Percentiles rank a stretch among this genome's conserved stretches.
Evolutionary conservation across 2,888 invertebrate genomes (phyloP).

Genomic region (Dromius quadrimaculatus): DNA sequence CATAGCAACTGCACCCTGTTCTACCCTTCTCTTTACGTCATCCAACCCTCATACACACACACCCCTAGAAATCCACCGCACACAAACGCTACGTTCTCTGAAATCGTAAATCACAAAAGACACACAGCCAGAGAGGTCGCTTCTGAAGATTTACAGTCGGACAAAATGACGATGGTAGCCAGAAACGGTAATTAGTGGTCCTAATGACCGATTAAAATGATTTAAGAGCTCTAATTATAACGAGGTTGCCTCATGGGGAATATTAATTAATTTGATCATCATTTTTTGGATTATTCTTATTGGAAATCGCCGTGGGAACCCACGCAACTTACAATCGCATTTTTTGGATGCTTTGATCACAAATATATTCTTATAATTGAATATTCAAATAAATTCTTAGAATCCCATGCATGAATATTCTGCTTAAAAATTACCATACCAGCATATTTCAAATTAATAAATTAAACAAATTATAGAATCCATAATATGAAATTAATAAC

Average conservation of each 20-base stretch:
- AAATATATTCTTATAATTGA: neutral
- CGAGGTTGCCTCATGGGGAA: neutral
- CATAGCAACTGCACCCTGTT: conserved; percentile 42
- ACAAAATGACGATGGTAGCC: conserved; percentile 25
- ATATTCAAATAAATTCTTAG: too few species aligned
- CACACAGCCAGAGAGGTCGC: neutral
- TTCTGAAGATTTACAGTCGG: conserved; percentile 30
- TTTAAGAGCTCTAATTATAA: conserved; percentile 36
- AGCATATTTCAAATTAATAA: neutral
- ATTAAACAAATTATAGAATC: neutral
- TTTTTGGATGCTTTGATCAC: neutral
- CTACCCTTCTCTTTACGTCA: conserved; percentile 1
- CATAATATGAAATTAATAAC: neutral
- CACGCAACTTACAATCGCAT: too few species aligned
- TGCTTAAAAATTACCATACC: too few species aligned
- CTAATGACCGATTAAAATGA: conserved; percentile 39
- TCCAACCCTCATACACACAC: conserved; percentile 3
- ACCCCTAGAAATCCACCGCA: neutral
- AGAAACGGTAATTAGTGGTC: conserved; percentile 34
- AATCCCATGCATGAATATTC: too few species aligned
- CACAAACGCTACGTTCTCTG: neutral
- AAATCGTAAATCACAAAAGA: conserved; percentile 26
- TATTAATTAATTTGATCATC: neutral
- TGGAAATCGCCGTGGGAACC: too few species aligned
- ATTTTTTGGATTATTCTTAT: neutral